Evolutionary conservation across 1,140 invertebrate species (phyloP).

Genomic region (Leptopilina clavipes): DNA sequence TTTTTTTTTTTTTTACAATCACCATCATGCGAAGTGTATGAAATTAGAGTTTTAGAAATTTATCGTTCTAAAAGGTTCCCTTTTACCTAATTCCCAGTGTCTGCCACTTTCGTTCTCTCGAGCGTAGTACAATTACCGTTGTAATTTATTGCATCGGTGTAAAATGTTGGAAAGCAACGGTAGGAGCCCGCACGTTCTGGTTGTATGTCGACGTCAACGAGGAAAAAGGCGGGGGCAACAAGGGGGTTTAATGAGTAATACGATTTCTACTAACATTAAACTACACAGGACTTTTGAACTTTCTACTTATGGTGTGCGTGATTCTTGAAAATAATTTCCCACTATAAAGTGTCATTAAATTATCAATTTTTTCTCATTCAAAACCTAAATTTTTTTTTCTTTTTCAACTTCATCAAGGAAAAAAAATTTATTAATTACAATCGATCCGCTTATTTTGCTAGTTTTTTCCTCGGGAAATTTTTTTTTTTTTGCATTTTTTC

Average conservation of each 20-base stretch:
- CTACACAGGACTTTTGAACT: slow-evolving; percentile 10
- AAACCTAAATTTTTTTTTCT: too few relatives aligned
- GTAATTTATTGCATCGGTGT: slow-evolving; percentile 24
- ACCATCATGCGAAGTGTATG: not conserved
- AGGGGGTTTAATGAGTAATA: slow-evolving; percentile 25
- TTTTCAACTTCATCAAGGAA: too few relatives aligned
- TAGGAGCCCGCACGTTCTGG: slow-evolving; percentile 26
- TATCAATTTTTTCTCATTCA: too few relatives aligned
- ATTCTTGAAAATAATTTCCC: slow-evolving; percentile 16
- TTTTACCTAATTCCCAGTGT: slow-evolving; percentile 24
- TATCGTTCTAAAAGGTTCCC: slow-evolving; percentile 7
- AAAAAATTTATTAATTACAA: too few relatives aligned
- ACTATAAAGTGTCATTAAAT: not conserved
- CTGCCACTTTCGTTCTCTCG: slow-evolving; percentile 25
- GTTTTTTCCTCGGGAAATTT: too few relatives aligned
- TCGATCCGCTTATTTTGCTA: too few relatives aligned
- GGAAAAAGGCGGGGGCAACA: too few relatives aligned
- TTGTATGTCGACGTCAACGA: slow-evolving; percentile 5
- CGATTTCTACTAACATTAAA: slow-evolving; percentile 23
- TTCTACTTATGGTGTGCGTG: slow-evolving; percentile 1
- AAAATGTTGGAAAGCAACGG: slow-evolving; percentile 27
- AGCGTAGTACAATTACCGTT: slow-evolving; percentile 33
- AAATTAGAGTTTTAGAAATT: slow-evolving; percentile 17
- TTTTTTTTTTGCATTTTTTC: not conserved
- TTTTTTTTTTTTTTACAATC: not conserved